Evolutionary conservation across 2,113 vertebrate species (phyloP), one percentile per base, ranked within the genome.

Genomic region (Catharus fuscescens): DNA sequence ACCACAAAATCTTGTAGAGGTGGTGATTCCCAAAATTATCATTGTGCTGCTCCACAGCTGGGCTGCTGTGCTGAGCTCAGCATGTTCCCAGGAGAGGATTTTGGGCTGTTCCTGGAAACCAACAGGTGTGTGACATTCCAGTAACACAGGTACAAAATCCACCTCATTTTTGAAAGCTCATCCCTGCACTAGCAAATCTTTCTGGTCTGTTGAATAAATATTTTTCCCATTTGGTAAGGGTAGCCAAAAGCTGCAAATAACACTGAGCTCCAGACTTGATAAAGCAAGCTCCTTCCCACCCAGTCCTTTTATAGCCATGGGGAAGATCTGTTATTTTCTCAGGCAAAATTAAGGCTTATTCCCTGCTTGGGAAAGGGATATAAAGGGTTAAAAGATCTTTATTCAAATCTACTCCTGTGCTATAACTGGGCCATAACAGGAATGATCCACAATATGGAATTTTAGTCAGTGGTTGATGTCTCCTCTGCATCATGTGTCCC

Each of bases 71-170:
- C 45, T 23, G 45, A 72, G 66, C 96, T 98, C 98, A 48, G 94
- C 92, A 12, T 97, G 97, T 94, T 98, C 97, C 95, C 98, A 98
- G 92, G 97, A 98, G 97, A 64, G 64, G 42, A 36, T 18, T 79
- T 80, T 11, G 66, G 18, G 38, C 29, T 83, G n/a, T 48, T 97
- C 93, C 18, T 83, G 61, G 25, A 34, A 90, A 40, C 20, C 18
- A 44, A 4, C 47, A 12, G 20, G 7, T 44, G 6, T 25, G 18
- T 25, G 50, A 44, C 6, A 5, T 18, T 38, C 26, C 8, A 24
- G 38, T 44, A 48, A 15, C 21, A 73, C 15, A 31, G 62, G 24
- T 25, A 54, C 9, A 80, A 90, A 78, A 59, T 9, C 5, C 5
- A 0, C 23, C 26, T 70, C 0, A 0, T 48, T 86, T 60, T 40